Base-by-base conservation (phyloP, 2,888 invertebrate genomes). In the Tryphoninae sp. region DNA sequence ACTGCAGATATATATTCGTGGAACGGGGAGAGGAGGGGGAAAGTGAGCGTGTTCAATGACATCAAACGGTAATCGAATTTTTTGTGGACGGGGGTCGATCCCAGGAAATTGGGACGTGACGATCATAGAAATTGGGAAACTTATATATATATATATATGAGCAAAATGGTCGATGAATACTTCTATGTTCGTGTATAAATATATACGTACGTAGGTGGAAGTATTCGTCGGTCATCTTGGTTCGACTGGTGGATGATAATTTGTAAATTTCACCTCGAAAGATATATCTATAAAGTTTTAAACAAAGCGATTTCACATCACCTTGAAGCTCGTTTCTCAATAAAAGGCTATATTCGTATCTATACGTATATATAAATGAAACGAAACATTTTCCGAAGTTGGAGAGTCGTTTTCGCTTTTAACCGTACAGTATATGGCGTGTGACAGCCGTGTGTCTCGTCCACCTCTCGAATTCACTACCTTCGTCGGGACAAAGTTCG, bases 51-150 rank as follows among this genome's bases (percentile, higher is more conserved):
- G n/a, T n/a, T n/a, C 51, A n/a, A 11, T n/a, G 51, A 51, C 11
- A 51, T 51, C 51, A 51, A 51, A 51, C n/a, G 51, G n/a, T 51
- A 51, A 51, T 51, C 51, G 51, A 51, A 51, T 51, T 51, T 51
- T 11, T 11, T 51, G 51, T 51, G 51, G 51, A 51, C 13, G 2
- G 0, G 51, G 51, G 13, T 51, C 51, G 51, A 51, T 51, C 13
- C 13, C 11, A 51, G 13, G 51, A 51, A n/a, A 51, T 51, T n/a
- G 13, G n/a, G 51, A 51, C 51, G 51, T 51, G 51, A 51, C 51
- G 51, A 51, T 33, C 33, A 33, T 33, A 33, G 33, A 33, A 33
- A 33, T 33, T 33, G 33, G 1, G 33, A 33, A 33, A 33, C 33
- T 33, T 33, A 4, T 3, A 33, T 33, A 33, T 33, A 6, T 33